Evolutionary conservation across 1,140 invertebrate genomes (phyloP).

Genomic region (Diabrotica virgifera): DNA sequence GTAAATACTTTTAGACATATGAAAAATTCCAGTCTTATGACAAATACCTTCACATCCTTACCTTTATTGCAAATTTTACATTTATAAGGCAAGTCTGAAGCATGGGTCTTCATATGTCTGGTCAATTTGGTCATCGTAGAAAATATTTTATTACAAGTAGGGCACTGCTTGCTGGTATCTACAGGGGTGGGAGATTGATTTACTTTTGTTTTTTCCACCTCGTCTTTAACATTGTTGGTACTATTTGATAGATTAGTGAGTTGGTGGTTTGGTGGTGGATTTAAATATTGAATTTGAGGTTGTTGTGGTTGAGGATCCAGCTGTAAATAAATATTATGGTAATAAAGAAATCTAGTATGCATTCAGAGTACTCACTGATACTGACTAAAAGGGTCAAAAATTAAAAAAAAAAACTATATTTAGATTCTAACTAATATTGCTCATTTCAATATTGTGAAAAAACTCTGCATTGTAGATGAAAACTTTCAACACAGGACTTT

Average conservation of each 20-base stretch:
- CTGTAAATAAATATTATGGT: background rate
- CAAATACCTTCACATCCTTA: no score
- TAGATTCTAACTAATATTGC: no score
- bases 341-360: no score
- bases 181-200: slow-evolving; percentile 15
- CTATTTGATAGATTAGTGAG: slow-evolving; percentile 3
- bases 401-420: no score
- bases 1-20: no score
- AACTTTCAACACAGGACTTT: no score
- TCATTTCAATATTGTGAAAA: no score
- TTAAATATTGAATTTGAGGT: slow-evolving; percentile 27
- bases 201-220: slow-evolving; percentile 33
- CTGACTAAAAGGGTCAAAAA: no score
- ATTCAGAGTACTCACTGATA: no score
- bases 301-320: background rate
- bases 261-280: slow-evolving; percentile 24
- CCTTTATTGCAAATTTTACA: slow-evolving; percentile 68
- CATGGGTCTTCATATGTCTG: slow-evolving; percentile 61
- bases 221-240: slow-evolving; percentile 28
- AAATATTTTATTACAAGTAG: slow-evolving; percentile 58
- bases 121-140: slow-evolving; percentile 56
- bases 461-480: no score
- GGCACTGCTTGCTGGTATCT: slow-evolving; percentile 48
- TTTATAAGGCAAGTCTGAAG: slow-evolving; percentile 67
- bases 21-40: no score